phyloP scores from a whole-genome alignment of 2,888 invertebrate species.

The Microchrysa polita region DNA sequence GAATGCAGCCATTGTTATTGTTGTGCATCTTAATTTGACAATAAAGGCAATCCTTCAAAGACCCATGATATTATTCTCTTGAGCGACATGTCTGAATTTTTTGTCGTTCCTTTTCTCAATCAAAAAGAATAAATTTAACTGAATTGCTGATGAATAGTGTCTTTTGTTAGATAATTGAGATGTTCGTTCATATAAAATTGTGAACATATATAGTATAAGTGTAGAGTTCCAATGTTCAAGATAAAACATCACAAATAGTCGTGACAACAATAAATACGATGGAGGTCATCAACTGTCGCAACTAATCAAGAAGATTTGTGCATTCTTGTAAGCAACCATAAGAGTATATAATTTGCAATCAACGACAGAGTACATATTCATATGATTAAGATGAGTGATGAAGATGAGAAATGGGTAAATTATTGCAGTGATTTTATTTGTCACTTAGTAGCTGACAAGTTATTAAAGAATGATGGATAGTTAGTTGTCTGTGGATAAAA shows the following conservation, averaged over 20 bases:
- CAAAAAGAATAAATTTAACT: conserved; percentile 25
- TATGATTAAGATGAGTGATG: conserved; percentile 10
- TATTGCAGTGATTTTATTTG: conserved; percentile 27
- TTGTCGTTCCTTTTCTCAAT: background rate
- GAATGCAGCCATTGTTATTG: background rate
- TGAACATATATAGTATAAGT: too few species aligned
- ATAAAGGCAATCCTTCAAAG: background rate
- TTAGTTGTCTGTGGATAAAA: background rate
- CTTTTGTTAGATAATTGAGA: conserved; percentile 8
- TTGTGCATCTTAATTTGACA: background rate
- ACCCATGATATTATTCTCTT: background rate
- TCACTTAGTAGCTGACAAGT: conserved; percentile 20
- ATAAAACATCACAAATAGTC: conserved; percentile 31
- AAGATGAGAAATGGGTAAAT: conserved; percentile 29
- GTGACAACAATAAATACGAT: conserved; percentile 39
- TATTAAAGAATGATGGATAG: conserved; percentile 11
- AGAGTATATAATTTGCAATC: background rate
- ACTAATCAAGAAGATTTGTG: conserved; percentile 41
- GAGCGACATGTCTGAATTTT: background rate
- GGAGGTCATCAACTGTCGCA: conserved; percentile 41
- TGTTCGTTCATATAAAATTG: conserved; percentile 2
- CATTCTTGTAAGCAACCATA: background rate
- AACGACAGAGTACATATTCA: background rate
- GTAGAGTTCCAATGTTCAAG: background rate
- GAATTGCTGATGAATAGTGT: conserved; percentile 7